Evolutionary conservation across 2,797 vertebrate species (phyloP).

Genomic region (Bovichtus diacanthus): DNA sequence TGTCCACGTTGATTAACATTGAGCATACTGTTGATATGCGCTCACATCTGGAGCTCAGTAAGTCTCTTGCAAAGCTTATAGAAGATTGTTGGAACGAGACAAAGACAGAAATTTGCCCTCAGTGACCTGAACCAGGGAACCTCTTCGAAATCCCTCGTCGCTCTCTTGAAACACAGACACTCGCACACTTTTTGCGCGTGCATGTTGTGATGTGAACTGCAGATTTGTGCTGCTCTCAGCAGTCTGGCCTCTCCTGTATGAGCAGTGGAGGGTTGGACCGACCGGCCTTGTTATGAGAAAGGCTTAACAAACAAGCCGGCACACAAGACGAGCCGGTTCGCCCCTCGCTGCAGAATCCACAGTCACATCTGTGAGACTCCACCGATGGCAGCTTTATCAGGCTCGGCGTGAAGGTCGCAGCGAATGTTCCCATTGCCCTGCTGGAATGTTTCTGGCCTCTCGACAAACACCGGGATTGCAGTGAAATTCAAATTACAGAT

Average conservation of each 20-base stretch:
- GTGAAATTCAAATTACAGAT: background rate
- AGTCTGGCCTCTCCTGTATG: slow-evolving; percentile 34
- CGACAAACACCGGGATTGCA: background rate
- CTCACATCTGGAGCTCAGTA: background rate
- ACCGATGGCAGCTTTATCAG: slow-evolving; percentile 65
- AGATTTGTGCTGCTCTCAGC: slow-evolving; percentile 70
- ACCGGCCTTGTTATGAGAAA: slow-evolving; percentile 66
- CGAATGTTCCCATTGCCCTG: slow-evolving; percentile 29
- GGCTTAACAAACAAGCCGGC: slow-evolving; percentile 54
- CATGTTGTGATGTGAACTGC: slow-evolving; percentile 65
- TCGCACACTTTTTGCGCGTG: background rate
- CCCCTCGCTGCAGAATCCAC: background rate
- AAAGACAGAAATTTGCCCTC: slow-evolving; percentile 22
- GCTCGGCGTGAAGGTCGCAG: slow-evolving; percentile 55
- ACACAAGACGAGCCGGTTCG: slow-evolving; percentile 17
- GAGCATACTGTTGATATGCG: fast-evolving
- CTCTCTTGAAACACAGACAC: slow-evolving; percentile 7
- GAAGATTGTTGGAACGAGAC: background rate
- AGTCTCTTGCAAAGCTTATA: background rate
- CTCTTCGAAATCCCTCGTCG: background rate
- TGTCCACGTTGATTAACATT: background rate
- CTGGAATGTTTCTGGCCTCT: slow-evolving; percentile 49
- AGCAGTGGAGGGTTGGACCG: slow-evolving; percentile 11
- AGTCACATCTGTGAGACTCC: slow-evolving; percentile 32
- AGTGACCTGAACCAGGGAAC: slow-evolving; percentile 11